Evolutionary conservation across 2,113 vertebrate genomes (phyloP).

Genomic region (Mirza zaza): DNA sequence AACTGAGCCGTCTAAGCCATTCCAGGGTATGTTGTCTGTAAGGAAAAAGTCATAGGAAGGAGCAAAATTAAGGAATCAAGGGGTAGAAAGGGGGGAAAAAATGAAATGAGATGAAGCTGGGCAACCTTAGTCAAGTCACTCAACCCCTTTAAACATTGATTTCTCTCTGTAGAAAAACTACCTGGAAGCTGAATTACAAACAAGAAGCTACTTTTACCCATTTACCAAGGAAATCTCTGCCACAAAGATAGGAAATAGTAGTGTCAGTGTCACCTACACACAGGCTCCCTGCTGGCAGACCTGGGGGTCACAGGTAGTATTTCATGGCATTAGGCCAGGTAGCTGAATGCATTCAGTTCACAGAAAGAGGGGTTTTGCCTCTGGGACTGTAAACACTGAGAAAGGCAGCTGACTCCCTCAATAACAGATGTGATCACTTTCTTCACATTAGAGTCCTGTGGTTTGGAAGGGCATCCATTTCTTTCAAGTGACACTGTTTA

Average conservation of each 20-base stretch:
- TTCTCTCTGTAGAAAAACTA: constrained; percentile 9
- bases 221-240: not conserved
- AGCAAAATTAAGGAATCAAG: constrained; percentile 23
- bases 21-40: constrained; percentile 87
- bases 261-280: not conserved
- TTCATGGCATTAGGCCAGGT: not conserved
- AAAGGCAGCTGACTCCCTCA: not conserved
- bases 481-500: not conserved
- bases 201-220: not conserved
- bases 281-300: not conserved
- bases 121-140: not conserved
- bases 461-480: not conserved
- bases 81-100: not conserved
- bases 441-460: not conserved
- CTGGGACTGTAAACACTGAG: not conserved
- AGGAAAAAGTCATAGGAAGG: constrained; percentile 40
- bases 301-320: not conserved
- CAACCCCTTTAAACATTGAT: not conserved
- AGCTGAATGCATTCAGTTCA: not conserved
- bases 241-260: not conserved
- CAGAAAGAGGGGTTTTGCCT: not conserved
- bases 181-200: not conserved
- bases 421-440: not conserved
- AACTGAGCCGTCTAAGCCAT: constrained; percentile 79
- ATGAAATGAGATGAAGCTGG: not conserved